Percentiles rank a stretch among this genome's conserved stretches.
Evolutionary conservation across 2,797 vertebrate species (phyloP).

Genomic region (Ceyx erithaca): DNA sequence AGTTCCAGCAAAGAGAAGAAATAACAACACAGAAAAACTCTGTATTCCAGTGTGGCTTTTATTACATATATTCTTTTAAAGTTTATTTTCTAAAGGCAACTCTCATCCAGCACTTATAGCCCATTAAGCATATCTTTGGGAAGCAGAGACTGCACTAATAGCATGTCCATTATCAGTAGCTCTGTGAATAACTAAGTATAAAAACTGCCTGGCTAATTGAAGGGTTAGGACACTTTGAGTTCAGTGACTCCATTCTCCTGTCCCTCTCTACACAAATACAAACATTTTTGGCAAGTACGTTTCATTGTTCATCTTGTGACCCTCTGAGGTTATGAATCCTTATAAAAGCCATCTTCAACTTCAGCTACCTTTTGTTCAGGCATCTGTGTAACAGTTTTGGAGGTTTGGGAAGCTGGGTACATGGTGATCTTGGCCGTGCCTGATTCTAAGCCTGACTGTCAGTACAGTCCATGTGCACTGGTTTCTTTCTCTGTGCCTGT

Average conservation of each 20-base stretch:
- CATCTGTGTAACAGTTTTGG: not conserved
- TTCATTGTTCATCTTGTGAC: not conserved
- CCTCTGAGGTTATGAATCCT: not conserved
- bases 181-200: not conserved
- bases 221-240: not conserved
- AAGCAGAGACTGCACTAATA: not conserved
- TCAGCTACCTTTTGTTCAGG: not conserved
- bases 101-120: not conserved
- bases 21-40: not conserved
- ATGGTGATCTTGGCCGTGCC: fast-evolving
- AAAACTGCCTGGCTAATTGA: not conserved
- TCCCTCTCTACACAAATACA: not conserved
- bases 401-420: not conserved
- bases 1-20: not conserved
- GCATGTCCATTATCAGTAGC: not conserved
- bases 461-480: not conserved
- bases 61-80: not conserved
- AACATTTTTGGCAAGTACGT: not conserved
- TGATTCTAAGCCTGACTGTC: not conserved
- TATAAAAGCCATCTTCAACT: not conserved
- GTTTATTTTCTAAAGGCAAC: not conserved
- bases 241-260: not conserved
- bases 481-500: not conserved
- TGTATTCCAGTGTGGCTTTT: not conserved
- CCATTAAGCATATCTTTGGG: not conserved